Percentiles rank a stretch among this genome's conserved stretches.
phyloP scores from a whole-genome alignment of 1,140 invertebrate genomes.

The Monochamus saltuarius region DNA sequence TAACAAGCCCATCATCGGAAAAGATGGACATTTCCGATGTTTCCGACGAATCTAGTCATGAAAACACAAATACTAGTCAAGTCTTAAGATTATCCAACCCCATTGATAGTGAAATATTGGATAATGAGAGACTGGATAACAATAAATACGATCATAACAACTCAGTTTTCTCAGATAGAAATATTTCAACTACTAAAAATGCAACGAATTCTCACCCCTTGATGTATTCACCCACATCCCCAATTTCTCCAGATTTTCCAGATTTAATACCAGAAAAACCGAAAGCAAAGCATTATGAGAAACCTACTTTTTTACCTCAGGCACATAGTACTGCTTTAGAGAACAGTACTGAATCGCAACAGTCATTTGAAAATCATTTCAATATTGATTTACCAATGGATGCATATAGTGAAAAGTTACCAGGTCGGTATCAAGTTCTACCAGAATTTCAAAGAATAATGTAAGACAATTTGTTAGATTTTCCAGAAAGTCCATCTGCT shows the following conservation, averaged over 20 bases:
- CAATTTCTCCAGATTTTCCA: conserved; percentile 45
- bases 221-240: conserved; percentile 45
- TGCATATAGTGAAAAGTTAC: conserved; percentile 39
- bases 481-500: conserved; percentile 46
- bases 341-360: conserved; percentile 25
- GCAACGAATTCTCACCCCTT: conserved; percentile 51
- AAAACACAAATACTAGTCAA: conserved; percentile 25
- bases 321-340: conserved; percentile 38
- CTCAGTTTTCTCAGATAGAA: conserved; percentile 14
- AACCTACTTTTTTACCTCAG: conserved; percentile 37
- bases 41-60: conserved; percentile 30
- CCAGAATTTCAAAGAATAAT: not conserved
- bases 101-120: not conserved
- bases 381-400: conserved; percentile 30
- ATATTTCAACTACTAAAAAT: conserved; percentile 36
- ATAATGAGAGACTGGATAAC: conserved; percentile 24
- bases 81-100: conserved; percentile 23
- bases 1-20: conserved; percentile 10
- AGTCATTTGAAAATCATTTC: conserved; percentile 35
- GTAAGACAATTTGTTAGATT: conserved; percentile 31
- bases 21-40: conserved; percentile 43
- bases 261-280: conserved; percentile 49
- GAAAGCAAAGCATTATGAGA: conserved; percentile 31
- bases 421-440: conserved; percentile 29
- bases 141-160: conserved; percentile 21